Percentiles rank a stretch among this genome's conserved stretches.
Conservation (phyloP, 2,888 invertebrate species). For the Himalopsyche japonica region DNA sequence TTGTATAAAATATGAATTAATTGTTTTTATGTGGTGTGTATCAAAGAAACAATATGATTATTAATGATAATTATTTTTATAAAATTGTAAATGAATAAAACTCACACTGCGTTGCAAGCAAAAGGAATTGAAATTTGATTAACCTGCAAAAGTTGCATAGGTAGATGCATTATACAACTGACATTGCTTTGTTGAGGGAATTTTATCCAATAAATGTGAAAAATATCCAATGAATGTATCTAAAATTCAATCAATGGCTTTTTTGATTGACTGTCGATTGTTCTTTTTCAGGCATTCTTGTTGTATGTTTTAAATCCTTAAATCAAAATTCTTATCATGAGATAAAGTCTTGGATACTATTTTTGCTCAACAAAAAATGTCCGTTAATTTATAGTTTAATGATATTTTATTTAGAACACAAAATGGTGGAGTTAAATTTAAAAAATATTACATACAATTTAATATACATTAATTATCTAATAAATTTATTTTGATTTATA, state of each 20-base stretch:
- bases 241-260: neutral
- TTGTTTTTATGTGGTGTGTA: neutral
- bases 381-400: neutral
- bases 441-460: too few species aligned
- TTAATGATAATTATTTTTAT: neutral
- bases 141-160: slow-evolving; percentile 13
- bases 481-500: too few species aligned
- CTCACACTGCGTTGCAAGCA: slow-evolving; percentile 38
- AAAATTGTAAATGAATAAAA: slow-evolving; percentile 16
- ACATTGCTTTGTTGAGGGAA: neutral
- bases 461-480: too few species aligned
- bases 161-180: neutral
- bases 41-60: neutral
- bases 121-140: slow-evolving; percentile 35
- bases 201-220: neutral
- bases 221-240: neutral
- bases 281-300: too few species aligned
- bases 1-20: neutral
- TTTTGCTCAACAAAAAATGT: neutral
- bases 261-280: too few species aligned
- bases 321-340: too few species aligned
- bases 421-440: neutral
- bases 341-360: too few species aligned
- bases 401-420: neutral
- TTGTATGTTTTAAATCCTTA: too few species aligned